A percentile compares a stretch with the other conserved stretches of the same genome.
phyloP scores from a whole-genome alignment of 2,888 invertebrate species.

The Bibio marci region DNA sequence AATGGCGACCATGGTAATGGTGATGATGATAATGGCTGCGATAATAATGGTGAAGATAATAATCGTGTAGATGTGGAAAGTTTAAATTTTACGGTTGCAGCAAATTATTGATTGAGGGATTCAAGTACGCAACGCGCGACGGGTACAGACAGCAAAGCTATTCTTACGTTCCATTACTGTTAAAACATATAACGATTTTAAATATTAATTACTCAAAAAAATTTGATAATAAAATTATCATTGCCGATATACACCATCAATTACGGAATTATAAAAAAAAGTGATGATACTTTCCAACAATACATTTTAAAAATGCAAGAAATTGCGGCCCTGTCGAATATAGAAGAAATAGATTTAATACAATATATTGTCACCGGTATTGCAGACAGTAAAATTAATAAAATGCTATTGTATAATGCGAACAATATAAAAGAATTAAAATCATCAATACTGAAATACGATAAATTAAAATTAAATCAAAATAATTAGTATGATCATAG shows the following conservation, averaged over 20 bases:
- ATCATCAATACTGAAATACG: background rate
- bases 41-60: no score
- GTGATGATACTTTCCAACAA: constrained; percentile 2
- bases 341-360: constrained; percentile 1
- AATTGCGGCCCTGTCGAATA: background rate
- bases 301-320: constrained; percentile 2
- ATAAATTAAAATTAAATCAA: background rate
- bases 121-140: no score
- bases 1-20: no score
- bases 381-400: background rate
- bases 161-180: background rate
- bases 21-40: no score
- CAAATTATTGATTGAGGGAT: no score
- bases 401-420: constrained; percentile 1
- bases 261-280: background rate
- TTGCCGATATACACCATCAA: constrained; percentile 1
- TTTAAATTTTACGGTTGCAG: no score
- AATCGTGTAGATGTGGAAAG: no score
- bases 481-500: no score
- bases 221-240: background rate
- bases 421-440: constrained; percentile 1
- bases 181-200: background rate
- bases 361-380: constrained; percentile 3
- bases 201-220: background rate
- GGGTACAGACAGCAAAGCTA: background rate